Evolutionary conservation across 2,888 invertebrate genomes (phyloP).

Genomic region (Drosophila siamana): DNA sequence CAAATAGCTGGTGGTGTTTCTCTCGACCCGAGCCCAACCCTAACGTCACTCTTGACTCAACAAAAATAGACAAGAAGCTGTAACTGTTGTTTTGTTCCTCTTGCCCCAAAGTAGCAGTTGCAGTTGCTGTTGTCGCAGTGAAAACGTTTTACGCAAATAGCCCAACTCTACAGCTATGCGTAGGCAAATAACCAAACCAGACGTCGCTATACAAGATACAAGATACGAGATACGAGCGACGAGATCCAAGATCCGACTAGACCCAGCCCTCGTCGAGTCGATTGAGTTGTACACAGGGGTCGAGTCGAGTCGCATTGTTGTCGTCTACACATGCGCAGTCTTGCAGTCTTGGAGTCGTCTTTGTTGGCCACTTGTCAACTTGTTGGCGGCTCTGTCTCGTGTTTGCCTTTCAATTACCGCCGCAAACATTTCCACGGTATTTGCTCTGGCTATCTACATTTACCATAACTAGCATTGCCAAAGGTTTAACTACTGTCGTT

Average conservation of each 20-base stretch:
- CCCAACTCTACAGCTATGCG: constrained; percentile 27
- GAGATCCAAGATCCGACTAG: constrained; percentile 16
- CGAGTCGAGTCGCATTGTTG: constrained; percentile 52
- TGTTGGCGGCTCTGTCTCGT: constrained; percentile 45
- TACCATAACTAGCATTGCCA: constrained; percentile 47
- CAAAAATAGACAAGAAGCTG: constrained; percentile 72
- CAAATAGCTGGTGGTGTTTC: constrained; percentile 53
- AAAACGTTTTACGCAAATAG: constrained; percentile 68
- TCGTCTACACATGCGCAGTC: constrained; percentile 67
- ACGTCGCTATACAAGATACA: background rate
- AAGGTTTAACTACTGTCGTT: constrained; percentile 24
- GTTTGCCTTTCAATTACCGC: constrained; percentile 73
- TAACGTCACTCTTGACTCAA: constrained; percentile 68
- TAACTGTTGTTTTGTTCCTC: constrained; percentile 49
- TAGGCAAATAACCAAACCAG: constrained; percentile 47
- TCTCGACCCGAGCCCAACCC: constrained; percentile 30
- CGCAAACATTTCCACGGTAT: constrained; percentile 65
- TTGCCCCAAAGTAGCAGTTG: constrained; percentile 34
- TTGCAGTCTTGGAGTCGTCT: constrained; percentile 28
- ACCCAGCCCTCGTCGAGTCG: constrained; percentile 25
- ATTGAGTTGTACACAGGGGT: constrained; percentile 59
- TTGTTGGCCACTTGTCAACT: constrained; percentile 44
- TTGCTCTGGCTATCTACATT: constrained; percentile 65
- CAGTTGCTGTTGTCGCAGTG: constrained; percentile 56
- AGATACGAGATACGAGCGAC: constrained; percentile 4